These are phyloP conservation scores for Stenoptilia bipunctidactyla DNA, from an alignment of 2,888 invertebrate species.

Conservation along the genomic window DNA sequence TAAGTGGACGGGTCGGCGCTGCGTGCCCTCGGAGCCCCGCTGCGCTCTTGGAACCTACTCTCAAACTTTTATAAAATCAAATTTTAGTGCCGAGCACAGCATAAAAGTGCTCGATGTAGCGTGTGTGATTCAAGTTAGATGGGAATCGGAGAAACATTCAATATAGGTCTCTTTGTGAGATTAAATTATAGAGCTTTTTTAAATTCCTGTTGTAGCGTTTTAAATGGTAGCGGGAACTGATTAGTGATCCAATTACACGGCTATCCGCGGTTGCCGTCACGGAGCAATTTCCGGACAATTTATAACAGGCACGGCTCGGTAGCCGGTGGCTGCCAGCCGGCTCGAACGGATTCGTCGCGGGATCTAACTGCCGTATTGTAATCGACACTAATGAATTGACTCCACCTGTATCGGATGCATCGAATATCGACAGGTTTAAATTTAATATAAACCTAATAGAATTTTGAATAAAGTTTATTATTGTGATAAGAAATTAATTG, in stretches of 20 bases:
- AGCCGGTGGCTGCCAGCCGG: constrained; percentile 17
- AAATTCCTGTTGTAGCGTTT: no score
- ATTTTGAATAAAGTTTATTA: no score
- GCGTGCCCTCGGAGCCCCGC: constrained; percentile 36
- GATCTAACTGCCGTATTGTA: constrained; percentile 26
- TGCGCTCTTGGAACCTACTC: constrained; percentile 26
- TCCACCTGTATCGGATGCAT: no score
- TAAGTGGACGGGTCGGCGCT: constrained; percentile 34
- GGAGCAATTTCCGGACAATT: constrained; percentile 34
- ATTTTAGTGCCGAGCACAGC: constrained; percentile 14
- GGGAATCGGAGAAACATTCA: no score
- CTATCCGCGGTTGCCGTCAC: constrained; percentile 39
- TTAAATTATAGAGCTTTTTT: no score
- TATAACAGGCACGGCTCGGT: constrained; percentile 22
- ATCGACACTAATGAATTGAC: constrained; percentile 9
- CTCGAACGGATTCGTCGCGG: constrained; percentile 28
- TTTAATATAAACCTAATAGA: no score
- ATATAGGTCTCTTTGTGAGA: no score
- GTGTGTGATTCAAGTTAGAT: no score
- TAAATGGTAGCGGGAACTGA: no score
- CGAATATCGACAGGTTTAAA: no score
- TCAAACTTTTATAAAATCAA: constrained; percentile 31
- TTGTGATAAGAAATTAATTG: no score
- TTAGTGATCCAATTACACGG: constrained; percentile 49
- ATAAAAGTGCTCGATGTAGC: background rate